phyloP scores from a whole-genome alignment of 2,113 vertebrate species.

The Pseudolaguvia tuberculata region DNA sequence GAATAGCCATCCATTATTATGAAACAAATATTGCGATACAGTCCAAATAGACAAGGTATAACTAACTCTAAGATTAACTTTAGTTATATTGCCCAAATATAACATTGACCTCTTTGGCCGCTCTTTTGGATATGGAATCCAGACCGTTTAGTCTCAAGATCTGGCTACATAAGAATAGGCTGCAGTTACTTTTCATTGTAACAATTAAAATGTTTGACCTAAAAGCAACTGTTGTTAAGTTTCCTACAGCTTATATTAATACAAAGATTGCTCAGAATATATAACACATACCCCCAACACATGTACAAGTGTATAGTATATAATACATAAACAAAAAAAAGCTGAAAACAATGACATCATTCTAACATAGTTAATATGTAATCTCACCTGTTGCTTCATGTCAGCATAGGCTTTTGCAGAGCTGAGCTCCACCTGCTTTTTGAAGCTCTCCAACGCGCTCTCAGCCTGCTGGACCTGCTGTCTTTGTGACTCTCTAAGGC shows the following conservation, averaged over 20 bases:
- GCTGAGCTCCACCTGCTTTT: slow-evolving; percentile 89
- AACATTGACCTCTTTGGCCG: too few relatives aligned
- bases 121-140: too few relatives aligned
- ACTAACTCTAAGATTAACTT: too few relatives aligned
- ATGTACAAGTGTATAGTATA: neutral
- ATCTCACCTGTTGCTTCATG: slow-evolving; percentile 86
- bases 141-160: too few relatives aligned
- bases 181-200: too few relatives aligned
- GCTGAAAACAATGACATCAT: neutral
- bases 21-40: too few relatives aligned
- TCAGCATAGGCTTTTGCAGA: slow-evolving; percentile 85
- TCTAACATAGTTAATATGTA: neutral
- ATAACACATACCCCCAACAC: neutral
- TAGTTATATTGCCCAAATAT: too few relatives aligned
- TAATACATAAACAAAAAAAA: neutral
- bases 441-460: slow-evolving; percentile 85
- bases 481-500: slow-evolving; percentile 78
- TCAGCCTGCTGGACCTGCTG: slow-evolving; percentile 86
- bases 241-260: neutral
- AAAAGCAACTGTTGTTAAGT: too few relatives aligned
- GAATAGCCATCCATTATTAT: too few relatives aligned
- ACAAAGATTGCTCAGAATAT: neutral
- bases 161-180: too few relatives aligned
- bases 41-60: too few relatives aligned
- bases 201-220: too few relatives aligned